Evolutionary conservation across 1,140 invertebrate species (phyloP), one percentile per base, ranked within the genome.

Genomic region (Drosophila subobscura): DNA sequence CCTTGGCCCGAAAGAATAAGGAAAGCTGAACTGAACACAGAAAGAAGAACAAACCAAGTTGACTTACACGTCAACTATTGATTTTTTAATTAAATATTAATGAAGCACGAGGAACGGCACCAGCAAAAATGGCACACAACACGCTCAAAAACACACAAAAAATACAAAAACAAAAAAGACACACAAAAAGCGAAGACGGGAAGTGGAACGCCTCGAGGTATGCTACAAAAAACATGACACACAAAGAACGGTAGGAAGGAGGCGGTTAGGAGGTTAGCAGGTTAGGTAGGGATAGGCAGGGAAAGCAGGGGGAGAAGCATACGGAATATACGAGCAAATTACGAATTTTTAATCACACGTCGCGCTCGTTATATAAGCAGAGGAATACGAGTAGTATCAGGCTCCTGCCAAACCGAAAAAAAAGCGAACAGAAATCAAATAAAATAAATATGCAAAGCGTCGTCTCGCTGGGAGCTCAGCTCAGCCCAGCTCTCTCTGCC

Each of bases 31-130:
- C 29, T 64, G 23, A 51, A 58, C 50, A 42, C 55, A 14, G 23
- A 66, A 60, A 54, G 58, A 68, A 50, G 52, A 71, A 57, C 76
- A 52, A 49, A 67, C 56, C 59, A 64, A 72, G 67, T 58, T 88
- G 71, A 73, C 79, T 81, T 89, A 89, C 80, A 89, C 85, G 85
- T 89, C 79, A 89, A 89, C 71, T 89, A 89, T 89, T 81, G 85
- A 89, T 89, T 89, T 89, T 89, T 89, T 89, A 89, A 89, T 89
- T 89, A 89, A 89, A 89, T 89, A 89, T 89, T 85, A 89, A 89
- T 89, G 85, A 89, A 89, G 79, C 79, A 89, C 76, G 64, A 79
- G 54, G 73, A 83, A 77, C 55, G 72, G 45, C 59, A 33, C 42
- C 44, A 22, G 29, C 14, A 72, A 74, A 58, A 77, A 77, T 60